phyloP scores from a whole-genome alignment of 2,888 invertebrate species.

The Drosophila histrio region DNA sequence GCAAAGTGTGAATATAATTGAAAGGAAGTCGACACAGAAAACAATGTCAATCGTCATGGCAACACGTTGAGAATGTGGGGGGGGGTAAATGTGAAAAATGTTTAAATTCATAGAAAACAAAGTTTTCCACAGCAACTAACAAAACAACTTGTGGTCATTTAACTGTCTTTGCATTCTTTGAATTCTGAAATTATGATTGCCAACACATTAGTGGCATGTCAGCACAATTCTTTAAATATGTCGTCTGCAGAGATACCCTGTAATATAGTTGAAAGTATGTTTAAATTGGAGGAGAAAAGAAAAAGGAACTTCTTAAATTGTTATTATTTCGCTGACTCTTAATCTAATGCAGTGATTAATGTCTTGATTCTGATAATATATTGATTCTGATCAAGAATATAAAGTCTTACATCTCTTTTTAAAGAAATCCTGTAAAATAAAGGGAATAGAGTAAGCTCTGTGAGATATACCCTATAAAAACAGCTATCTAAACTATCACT shows the following conservation, averaged over 20 bases:
- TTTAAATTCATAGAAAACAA: conserved; percentile 16
- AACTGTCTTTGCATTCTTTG: conserved; percentile 24
- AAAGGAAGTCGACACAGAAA: conserved; percentile 12
- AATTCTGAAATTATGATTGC: conserved; percentile 17
- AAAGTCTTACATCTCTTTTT: no score
- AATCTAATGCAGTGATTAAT: no score
- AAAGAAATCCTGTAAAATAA: background rate
- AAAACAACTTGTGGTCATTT: conserved; percentile 36
- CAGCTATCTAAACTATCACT: background rate
- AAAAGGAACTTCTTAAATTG: no score
- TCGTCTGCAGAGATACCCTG: conserved; percentile 4
- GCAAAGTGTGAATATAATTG: conserved; percentile 47
- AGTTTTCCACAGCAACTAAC: conserved; percentile 14
- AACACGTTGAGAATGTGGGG: background rate
- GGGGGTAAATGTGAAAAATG: conserved; percentile 1
- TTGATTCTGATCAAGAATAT: no score
- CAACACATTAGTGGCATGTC: background rate
- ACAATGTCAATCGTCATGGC: conserved; percentile 4
- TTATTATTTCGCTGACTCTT: no score
- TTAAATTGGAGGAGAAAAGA: no score
- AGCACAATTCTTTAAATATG: rapidly evolving
- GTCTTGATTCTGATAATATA: no score
- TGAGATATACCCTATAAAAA: background rate
- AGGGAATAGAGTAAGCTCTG: no score
- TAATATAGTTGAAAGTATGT: background rate